A percentile compares a stretch with the other conserved stretches of the same genome.
These are phyloP conservation scores for Tetrao urogallus DNA, from an alignment of 2,113 vertebrate species.

Conservation along the genomic window DNA sequence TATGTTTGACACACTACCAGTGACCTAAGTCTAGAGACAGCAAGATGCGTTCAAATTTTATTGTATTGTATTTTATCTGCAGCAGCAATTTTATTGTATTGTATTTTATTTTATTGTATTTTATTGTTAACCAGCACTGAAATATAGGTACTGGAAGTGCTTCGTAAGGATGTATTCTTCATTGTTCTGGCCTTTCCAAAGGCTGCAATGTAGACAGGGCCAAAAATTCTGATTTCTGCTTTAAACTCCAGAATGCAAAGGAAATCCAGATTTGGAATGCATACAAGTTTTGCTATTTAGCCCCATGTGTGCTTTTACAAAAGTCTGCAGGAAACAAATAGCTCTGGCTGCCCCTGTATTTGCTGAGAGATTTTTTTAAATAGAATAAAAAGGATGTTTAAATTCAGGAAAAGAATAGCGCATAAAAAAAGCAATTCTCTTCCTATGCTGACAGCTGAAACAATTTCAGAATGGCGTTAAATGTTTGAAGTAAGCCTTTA, in stretches of 20 bases:
- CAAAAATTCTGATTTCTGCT: background rate
- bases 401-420: background rate
- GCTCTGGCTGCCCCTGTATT: background rate
- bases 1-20: background rate
- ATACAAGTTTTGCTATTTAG: background rate
- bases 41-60: fast-evolving
- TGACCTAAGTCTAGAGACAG: background rate
- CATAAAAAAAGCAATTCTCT: background rate
- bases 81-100: background rate
- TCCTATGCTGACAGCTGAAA: background rate
- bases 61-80: background rate
- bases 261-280: background rate
- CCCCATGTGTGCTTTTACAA: background rate
- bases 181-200: background rate
- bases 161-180: background rate
- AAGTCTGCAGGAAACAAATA: background rate
- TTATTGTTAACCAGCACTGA: background rate
- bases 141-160: background rate
- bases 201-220: background rate
- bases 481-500: constrained; percentile 4
- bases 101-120: background rate
- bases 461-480: background rate
- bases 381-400: background rate
- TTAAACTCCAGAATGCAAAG: background rate
- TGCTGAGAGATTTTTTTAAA: background rate